These are phyloP conservation scores for Xanthia icteritia DNA, from an alignment of 2,888 invertebrate species.

Conservation along the genomic window DNA sequence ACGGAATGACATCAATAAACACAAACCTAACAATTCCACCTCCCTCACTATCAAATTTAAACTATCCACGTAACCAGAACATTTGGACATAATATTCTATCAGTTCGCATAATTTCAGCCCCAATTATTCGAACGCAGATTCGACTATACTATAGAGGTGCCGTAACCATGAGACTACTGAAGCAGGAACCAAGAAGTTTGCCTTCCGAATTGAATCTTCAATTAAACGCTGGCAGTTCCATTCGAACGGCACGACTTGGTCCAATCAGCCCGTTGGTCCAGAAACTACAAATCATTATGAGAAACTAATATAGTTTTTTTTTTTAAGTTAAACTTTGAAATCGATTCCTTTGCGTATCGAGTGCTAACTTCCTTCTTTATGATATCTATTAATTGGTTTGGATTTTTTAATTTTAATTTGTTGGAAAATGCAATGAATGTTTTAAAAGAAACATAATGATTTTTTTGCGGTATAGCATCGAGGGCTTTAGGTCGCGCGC, in stretches of 20 bases:
- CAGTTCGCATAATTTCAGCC: conserved; percentile 57
- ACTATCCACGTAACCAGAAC: conserved; percentile 11
- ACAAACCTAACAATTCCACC: not conserved
- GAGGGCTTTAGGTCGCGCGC: no score
- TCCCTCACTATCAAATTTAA: conserved; percentile 6
- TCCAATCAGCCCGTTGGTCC: conserved; percentile 33
- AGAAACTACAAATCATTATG: conserved; percentile 61
- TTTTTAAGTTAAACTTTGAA: conserved; percentile 54
- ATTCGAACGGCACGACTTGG: conserved; percentile 52
- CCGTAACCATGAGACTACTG: conserved; percentile 49
- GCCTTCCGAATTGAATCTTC: conserved; percentile 76
- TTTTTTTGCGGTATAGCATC: not conserved
- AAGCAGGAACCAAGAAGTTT: conserved; percentile 69
- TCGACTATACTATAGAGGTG: conserved; percentile 30
- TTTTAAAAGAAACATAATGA: not conserved
- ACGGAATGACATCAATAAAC: not conserved
- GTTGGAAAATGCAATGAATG: conserved; percentile 1
- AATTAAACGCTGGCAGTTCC: conserved; percentile 72
- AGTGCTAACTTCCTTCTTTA: conserved; percentile 42
- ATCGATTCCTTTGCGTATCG: conserved; percentile 49
- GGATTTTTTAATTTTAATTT: conserved; percentile 4
- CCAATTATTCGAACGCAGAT: conserved; percentile 62
- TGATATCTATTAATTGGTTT: conserved; percentile 56
- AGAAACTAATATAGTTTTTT: conserved; percentile 54
- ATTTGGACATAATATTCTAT: conserved; percentile 52